Conservation (phyloP, 2,888 invertebrate species). For the Macrosiphum euphorbiae region DNA sequence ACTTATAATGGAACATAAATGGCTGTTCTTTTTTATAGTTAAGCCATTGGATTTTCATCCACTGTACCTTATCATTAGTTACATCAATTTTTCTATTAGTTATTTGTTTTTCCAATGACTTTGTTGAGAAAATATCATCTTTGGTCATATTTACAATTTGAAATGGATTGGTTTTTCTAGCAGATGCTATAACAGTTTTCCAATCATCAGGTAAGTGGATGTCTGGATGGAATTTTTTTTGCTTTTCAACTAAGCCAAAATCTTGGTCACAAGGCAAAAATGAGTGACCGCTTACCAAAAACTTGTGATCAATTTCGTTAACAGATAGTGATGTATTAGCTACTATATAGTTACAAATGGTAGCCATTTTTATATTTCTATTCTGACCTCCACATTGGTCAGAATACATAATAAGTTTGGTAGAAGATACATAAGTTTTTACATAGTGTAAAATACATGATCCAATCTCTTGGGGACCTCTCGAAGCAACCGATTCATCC, state of each 20-base stretch:
- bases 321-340: not conserved
- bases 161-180: constrained; percentile 30
- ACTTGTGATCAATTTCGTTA: constrained; percentile 28
- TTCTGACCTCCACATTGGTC: not conserved
- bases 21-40: constrained; percentile 24
- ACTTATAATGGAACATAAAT: constrained; percentile 1
- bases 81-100: constrained; percentile 14
- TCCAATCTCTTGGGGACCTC: constrained; percentile 21
- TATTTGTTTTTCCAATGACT: constrained; percentile 17
- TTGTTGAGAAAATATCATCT: constrained; percentile 39
- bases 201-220: constrained; percentile 22
- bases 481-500: constrained; percentile 7
- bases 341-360: not conserved
- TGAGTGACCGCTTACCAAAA: constrained; percentile 24
- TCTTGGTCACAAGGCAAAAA: constrained; percentile 25
- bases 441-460: constrained; percentile 16
- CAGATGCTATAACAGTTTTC: constrained; percentile 30
- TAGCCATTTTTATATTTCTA: constrained; percentile 40
- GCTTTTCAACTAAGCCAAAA: constrained; percentile 17
- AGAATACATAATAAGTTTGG: constrained; percentile 39
- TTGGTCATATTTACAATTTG: constrained; percentile 19
- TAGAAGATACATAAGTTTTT: not conserved
- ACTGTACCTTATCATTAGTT: not conserved
- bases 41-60: constrained; percentile 25
- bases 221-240: constrained; percentile 12